Conservation (phyloP, 2,113 vertebrate species). For the Sporophila hypoxantha region DNA sequence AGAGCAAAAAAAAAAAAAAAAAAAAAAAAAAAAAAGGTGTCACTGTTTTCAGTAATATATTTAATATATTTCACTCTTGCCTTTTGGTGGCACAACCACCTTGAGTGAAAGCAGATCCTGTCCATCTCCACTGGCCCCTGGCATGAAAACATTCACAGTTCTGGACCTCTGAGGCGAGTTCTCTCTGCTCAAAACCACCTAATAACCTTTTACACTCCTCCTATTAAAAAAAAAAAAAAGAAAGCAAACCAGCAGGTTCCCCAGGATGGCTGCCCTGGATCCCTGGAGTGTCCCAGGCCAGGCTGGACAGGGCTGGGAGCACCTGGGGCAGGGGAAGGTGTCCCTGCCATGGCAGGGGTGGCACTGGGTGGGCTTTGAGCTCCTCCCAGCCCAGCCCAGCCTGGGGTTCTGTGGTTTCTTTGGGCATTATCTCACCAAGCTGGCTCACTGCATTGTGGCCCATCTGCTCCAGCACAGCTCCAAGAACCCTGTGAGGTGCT, state of each 20-base stretch:
- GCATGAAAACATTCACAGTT: neutral
- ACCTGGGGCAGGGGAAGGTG: neutral
- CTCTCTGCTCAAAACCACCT: neutral
- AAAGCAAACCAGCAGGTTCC: neutral
- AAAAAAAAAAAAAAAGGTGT: neutral
- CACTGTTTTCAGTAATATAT: neutral
- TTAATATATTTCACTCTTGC: neutral
- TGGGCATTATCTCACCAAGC: neutral
- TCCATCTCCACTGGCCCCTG: neutral
- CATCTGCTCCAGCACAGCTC: neutral
- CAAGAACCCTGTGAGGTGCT: fast-evolving
- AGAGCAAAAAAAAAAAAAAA: neutral
- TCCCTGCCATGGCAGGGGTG: neutral
- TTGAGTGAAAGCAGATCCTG: neutral
- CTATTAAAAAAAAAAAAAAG: neutral
- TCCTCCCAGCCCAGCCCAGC: neutral
- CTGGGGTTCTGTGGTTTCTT: neutral
- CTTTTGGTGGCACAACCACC: neutral
- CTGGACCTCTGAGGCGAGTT: neutral
- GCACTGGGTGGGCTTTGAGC: fast-evolving
- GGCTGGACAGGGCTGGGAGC: neutral
- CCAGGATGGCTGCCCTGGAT: neutral
- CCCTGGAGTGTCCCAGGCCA: neutral
- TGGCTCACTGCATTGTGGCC: fast-evolving
- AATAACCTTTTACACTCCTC: neutral